Base-by-base conservation (phyloP, 2,888 invertebrate genomes). In the Brenthis daphne region DNA sequence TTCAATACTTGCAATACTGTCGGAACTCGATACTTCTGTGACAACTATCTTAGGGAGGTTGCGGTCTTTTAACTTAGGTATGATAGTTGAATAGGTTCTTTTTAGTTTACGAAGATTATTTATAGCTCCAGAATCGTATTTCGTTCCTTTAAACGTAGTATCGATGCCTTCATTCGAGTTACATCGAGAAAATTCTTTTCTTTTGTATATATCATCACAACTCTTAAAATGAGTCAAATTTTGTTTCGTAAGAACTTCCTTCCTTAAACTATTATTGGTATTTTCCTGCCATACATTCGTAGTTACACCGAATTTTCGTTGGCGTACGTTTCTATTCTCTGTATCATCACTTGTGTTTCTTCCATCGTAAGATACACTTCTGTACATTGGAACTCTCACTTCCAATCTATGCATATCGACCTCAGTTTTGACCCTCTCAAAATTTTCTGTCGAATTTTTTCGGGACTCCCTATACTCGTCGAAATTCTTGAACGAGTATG, bases 231-330 rank as follows among this genome's bases (percentile, higher is more conserved):
- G 74, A 43, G 73, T 72, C 77, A 78, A 76, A 70, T 76, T 82
- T 78, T 80, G 80, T 70, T 82, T 88, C 3, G 80, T 75, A 53
- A 89, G 77, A 69, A 88, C 82, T 70, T 84, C 85, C 69, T 83
- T 88, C 64, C 87, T 84, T 73, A 89, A 78, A 76, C 82, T 79
- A 33, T 77, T 77, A 69, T 81, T 82, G 58, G 72, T 57, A 70
- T 79, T 84, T 67, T 80, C 84, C 58, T 81, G 80, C 74, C 83
- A 81, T 64, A 80, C 72, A 29, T 80, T 81, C n/a, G 75, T 73
- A 29, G 77, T 76, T 24, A 85, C 78, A 53, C 85, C 85, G 3
- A 80, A 20, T 74, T 79, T 82, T 69, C 84, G 82, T 77, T 84
- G 83, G 47, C 85, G 82, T 65, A 76, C 72, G 72, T 63, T 74